These are phyloP conservation scores for Stenurella melanura DNA, from an alignment of 2,888 invertebrate species.

Conservation along the genomic window DNA sequence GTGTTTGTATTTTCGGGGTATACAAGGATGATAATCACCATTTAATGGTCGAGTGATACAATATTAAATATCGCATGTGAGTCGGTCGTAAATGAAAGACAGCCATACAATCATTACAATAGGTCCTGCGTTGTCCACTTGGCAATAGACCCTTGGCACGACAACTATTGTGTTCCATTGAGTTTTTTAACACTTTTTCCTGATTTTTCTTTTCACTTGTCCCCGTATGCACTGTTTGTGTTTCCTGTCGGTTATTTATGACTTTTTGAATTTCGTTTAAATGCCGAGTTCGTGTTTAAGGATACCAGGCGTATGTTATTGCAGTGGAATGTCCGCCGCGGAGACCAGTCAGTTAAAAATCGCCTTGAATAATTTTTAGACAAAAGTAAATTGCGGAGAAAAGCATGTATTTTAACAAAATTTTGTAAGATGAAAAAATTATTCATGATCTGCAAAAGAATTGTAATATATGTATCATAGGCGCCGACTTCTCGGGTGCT, in stretches of 20 bases:
- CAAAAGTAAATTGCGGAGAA: too few species aligned
- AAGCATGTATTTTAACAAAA: too few species aligned
- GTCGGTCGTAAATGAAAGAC: constrained; percentile 53
- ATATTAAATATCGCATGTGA: constrained; percentile 62
- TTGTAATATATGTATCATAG: too few species aligned
- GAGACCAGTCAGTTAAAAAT: neutral
- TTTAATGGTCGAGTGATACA: constrained; percentile 62
- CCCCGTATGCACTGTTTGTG: constrained; percentile 5
- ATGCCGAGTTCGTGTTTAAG: neutral
- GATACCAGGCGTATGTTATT: neutral
- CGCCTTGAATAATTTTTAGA: too few species aligned
- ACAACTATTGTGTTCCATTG: constrained; percentile 40
- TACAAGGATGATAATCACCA: constrained; percentile 59
- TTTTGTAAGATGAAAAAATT: too few species aligned
- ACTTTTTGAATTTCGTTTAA: neutral
- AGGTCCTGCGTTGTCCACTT: constrained; percentile 53
- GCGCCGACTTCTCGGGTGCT: too few species aligned
- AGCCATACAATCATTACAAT: constrained; percentile 57
- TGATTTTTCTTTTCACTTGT: constrained; percentile 17
- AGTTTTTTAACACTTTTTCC: constrained; percentile 25
- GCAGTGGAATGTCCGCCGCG: neutral
- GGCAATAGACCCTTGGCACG: constrained; percentile 54
- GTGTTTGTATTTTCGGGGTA: constrained; percentile 48
- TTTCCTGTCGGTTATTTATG: constrained; percentile 29
- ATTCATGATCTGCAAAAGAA: too few species aligned